These are phyloP conservation scores for Crioceris asparagi DNA, from an alignment of 2,888 invertebrate genomes.

Conservation along the genomic window DNA sequence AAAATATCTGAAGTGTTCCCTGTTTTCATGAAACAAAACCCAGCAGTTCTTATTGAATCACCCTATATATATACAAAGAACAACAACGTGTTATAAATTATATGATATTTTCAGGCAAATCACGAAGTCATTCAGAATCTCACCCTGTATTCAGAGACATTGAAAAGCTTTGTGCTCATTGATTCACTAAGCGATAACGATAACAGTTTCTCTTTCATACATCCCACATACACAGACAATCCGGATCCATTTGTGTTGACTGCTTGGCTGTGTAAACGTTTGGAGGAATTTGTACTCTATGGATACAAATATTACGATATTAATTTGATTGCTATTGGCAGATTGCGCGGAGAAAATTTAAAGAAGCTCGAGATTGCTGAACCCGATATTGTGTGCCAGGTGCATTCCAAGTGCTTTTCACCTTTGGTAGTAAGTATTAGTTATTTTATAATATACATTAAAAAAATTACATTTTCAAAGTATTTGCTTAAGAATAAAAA, in stretches of 20 bases:
- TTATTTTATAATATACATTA: too few relatives aligned
- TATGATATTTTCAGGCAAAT: constrained; percentile 39
- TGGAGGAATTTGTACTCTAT: constrained; percentile 46
- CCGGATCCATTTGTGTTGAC: constrained; percentile 54
- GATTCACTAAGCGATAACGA: constrained; percentile 40
- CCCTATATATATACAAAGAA: too few relatives aligned
- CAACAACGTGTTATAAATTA: too few relatives aligned
- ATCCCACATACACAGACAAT: constrained; percentile 24
- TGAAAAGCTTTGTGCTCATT: constrained; percentile 51
- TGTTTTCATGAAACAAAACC: too few relatives aligned
- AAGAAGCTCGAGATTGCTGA: constrained; percentile 47
- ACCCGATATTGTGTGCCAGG: constrained; percentile 37
- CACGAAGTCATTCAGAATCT: constrained; percentile 44
- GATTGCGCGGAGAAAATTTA: constrained; percentile 46
- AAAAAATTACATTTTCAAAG: too few relatives aligned
- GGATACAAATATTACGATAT: constrained; percentile 51
- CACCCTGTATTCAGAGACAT: constrained; percentile 42
- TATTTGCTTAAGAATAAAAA: too few relatives aligned
- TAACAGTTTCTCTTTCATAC: constrained; percentile 23
- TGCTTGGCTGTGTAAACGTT: constrained; percentile 52
- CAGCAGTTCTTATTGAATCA: too few relatives aligned
- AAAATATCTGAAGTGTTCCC: too few relatives aligned
- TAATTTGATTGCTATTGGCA: constrained; percentile 53
- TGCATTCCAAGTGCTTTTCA: too few relatives aligned
- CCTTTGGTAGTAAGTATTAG: too few relatives aligned